phyloP scores from a whole-genome alignment of 2,797 vertebrate genomes.

The Oophaga sylvatica region DNA sequence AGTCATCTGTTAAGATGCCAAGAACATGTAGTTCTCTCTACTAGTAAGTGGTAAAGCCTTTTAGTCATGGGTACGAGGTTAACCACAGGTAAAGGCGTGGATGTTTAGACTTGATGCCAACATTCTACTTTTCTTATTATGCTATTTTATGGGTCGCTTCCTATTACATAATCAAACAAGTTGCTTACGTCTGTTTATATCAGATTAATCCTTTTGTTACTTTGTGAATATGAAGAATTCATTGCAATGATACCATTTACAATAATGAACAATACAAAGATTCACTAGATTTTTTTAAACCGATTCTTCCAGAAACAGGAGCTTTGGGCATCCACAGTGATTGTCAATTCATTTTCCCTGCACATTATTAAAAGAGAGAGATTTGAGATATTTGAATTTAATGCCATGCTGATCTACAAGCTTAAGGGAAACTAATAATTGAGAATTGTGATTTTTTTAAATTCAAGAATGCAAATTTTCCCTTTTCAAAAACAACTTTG shows the following conservation, averaged over 20 bases:
- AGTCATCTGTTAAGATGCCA: conserved; percentile 66
- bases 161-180: conserved; percentile 26
- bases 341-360: too few species aligned
- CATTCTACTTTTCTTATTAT: neutral
- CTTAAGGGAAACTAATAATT: too few species aligned
- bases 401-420: too few species aligned
- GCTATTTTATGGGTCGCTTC: conserved; percentile 3
- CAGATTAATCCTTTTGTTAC: neutral
- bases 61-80: conserved; percentile 62
- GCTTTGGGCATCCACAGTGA: neutral
- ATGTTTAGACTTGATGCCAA: conserved; percentile 32
- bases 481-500: too few species aligned
- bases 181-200: conserved; percentile 15
- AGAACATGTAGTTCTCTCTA: conserved; percentile 68
- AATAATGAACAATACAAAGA: neutral
- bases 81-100: conserved; percentile 67
- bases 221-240: neutral
- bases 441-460: too few species aligned
- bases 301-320: neutral
- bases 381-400: too few species aligned
- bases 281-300: neutral
- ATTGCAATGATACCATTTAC: neutral
- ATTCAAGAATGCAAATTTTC: too few species aligned
- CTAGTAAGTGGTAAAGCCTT: conserved; percentile 59
- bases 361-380: too few species aligned